Percentiles rank a stretch among this genome's conserved stretches.
phyloP scores from a whole-genome alignment of 2,113 vertebrate genomes.

The Turdus rufiventris region DNA sequence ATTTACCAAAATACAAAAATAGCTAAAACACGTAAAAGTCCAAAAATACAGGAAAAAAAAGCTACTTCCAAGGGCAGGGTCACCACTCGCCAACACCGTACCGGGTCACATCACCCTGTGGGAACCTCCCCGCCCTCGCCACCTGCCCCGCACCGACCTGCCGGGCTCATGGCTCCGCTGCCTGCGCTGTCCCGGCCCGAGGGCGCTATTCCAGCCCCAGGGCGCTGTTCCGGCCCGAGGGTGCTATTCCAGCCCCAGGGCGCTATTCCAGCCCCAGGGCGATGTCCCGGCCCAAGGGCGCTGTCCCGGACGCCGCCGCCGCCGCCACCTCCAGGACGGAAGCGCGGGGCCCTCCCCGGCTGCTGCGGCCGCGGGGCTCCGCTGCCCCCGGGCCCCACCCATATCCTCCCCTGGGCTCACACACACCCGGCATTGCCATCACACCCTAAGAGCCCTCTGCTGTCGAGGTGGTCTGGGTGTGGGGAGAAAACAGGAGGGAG shows the following conservation, averaged over 20 bases:
- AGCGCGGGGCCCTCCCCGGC: neutral
- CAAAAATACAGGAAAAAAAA: no score
- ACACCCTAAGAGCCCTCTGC: rapidly evolving
- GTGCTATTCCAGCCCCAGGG: rapidly evolving
- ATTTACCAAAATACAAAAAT: no score
- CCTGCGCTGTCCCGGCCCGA: neutral
- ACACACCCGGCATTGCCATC: rapidly evolving
- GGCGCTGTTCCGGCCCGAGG: rapidly evolving
- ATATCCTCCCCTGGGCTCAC: neutral
- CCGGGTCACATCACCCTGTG: rapidly evolving
- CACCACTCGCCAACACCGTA: rapidly evolving
- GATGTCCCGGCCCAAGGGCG: no score
- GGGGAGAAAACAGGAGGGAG: neutral
- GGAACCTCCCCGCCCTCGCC: neutral
- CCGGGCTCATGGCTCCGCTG: neutral
- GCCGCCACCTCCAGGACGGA: neutral
- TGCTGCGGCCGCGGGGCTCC: neutral
- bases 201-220: no score
- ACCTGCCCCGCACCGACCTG: neutral
- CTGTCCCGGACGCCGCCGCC: neutral
- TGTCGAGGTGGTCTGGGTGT: neutral
- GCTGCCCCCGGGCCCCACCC: neutral
- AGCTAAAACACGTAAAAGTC: no score
- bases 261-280: neutral
- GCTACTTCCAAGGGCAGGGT: no score